Evolutionary conservation across 2,888 invertebrate species (phyloP), one percentile per base, ranked within the genome.

Genomic region (Crepidodera aurea): DNA sequence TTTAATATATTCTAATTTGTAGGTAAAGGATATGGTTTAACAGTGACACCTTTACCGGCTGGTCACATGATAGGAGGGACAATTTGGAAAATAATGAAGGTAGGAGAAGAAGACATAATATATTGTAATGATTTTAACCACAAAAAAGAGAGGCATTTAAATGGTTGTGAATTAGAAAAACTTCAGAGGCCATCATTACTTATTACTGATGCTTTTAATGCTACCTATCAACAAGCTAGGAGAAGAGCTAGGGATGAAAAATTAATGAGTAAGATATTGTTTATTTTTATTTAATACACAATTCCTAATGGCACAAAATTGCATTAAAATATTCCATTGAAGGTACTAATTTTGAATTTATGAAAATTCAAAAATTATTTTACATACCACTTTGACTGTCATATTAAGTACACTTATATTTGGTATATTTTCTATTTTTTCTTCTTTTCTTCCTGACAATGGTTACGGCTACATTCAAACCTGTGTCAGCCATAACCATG

Each of bases 101-200:
- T 96, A 25, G 98, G 97, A 0, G 98, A 99, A 78, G 98, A 99
- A 81, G 98, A 99, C 76, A 97, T 99, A 67, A 90, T 98, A 1
- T 98, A 99, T 81, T 98, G 98, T 0, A 93, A 96, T 0, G 98
- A 99, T 79, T 99, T 96, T 78, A 99, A 99, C 82, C 99, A 99
- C 81, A 99, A 98, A 78, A 98, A 98, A 79, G 99, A 99, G 77
- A 83, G 98, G 37, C 98, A 98, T 85, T 85, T 98, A 34, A 98
- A 98, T 77, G 96, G 98, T 0, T 98, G 97, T 79, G 94, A 96
- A 76, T 83, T 98, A 54, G 97, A 96, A 75, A 89, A 89, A 68
- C 83, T 98, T 7, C 91, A 92, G 79, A 84, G 98, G 54, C 99
- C 99, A 0, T 96, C 97, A 0, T 82, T 99, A 8, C 84, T 99